phyloP scores from a whole-genome alignment of 2,113 vertebrate species.

The Heliornis fulica region DNA sequence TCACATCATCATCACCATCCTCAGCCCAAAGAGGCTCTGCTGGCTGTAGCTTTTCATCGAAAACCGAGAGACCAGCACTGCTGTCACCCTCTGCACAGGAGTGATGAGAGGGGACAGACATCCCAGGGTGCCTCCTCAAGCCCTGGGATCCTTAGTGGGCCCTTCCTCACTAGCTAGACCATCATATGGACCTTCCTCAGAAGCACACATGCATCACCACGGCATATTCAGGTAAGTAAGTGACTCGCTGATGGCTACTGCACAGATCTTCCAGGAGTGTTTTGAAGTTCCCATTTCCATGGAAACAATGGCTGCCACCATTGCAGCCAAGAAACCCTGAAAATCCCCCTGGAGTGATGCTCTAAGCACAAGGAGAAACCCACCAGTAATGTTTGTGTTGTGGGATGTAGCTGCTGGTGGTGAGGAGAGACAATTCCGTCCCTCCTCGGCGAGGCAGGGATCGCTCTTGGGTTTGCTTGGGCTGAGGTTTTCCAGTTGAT shows the following conservation, averaged over 20 bases:
- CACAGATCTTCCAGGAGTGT: neutral
- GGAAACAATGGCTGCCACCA: neutral
- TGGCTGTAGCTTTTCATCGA: neutral
- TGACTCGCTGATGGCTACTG: neutral
- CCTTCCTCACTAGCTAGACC: neutral
- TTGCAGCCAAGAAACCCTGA: neutral
- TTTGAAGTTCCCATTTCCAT: neutral
- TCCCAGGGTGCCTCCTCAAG: neutral
- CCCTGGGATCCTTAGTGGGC: neutral
- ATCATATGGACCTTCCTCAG: neutral
- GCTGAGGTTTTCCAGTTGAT: rapidly evolving
- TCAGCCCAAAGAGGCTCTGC: neutral
- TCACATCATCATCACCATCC: neutral
- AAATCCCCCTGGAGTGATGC: neutral
- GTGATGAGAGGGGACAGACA: neutral
- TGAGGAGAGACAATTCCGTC: too few species aligned
- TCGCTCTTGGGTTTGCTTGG: rapidly evolving
- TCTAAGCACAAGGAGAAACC: neutral
- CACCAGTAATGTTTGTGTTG: rapidly evolving
- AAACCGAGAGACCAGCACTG: neutral
- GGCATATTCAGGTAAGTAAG: neutral
- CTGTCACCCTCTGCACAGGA: neutral
- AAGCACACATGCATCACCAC: neutral
- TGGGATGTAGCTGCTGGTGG: rapidly evolving
- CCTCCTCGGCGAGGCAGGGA: rapidly evolving